Evolutionary conservation across 2,113 vertebrate genomes (phyloP).

Genomic region (Pleuronectes platessa): DNA sequence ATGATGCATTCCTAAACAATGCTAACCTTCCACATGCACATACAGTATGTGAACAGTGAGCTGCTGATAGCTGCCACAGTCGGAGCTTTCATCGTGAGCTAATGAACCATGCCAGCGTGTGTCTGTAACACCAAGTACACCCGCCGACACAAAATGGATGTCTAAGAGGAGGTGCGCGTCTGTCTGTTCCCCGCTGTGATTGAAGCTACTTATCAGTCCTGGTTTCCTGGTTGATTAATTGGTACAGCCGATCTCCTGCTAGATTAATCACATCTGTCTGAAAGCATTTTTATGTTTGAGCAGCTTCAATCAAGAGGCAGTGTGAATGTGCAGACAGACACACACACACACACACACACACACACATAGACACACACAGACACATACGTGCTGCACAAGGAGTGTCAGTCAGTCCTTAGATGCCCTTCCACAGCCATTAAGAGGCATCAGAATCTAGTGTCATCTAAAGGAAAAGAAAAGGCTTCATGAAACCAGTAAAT

Average conservation of each 20-base stretch:
- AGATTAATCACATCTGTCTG: slow-evolving; percentile 63
- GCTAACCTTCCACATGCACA: slow-evolving; percentile 23
- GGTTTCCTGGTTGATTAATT: slow-evolving; percentile 68
- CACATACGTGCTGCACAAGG: neutral
- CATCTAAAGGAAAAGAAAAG: slow-evolving; percentile 1
- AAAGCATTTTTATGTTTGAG: slow-evolving; percentile 38
- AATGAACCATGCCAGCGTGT: slow-evolving; percentile 39
- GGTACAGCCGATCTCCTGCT: slow-evolving; percentile 34
- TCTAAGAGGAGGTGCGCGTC: slow-evolving; percentile 8
- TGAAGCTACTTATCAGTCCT: slow-evolving; percentile 64
- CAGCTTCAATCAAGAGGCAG: slow-evolving; percentile 15
- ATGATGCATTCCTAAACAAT: slow-evolving; percentile 33
- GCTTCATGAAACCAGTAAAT: slow-evolving; percentile 19
- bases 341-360: neutral
- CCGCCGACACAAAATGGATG: neutral
- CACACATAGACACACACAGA: neutral
- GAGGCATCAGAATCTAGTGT: neutral
- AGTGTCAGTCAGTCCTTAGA: neutral
- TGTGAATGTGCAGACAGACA: neutral
- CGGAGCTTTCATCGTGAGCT: slow-evolving; percentile 29
- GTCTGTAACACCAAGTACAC: slow-evolving; percentile 12
- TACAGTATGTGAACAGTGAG: slow-evolving; percentile 27
- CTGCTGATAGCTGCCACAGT: slow-evolving; percentile 28
- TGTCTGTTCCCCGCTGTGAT: slow-evolving; percentile 35
- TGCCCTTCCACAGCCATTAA: slow-evolving; percentile 17